Base-by-base conservation (phyloP, 2,888 invertebrate genomes). In the Lithosia quadra region DNA sequence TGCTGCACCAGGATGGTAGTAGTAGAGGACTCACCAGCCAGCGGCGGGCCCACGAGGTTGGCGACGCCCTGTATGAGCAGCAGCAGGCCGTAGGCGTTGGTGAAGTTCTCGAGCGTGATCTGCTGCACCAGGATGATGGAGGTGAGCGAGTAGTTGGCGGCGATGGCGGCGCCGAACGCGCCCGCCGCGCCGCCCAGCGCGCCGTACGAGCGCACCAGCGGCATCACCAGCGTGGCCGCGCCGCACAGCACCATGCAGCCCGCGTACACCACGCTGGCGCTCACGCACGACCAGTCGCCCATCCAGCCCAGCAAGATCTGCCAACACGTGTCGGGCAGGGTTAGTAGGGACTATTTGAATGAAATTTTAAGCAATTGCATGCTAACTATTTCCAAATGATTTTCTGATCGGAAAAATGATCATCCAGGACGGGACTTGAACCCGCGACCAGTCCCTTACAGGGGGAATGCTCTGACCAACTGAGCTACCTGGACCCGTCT, bases 121-220 rank as follows among this genome's bases (percentile, higher is more conserved):
- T 98, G 96, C 87, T 99, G 97, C 69, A 99, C 98, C 69, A 99
- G 95, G 76, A 99, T 98, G 84, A 98, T 98, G 85, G 98, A 98
- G 28, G 98, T 98, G 56, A 99, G 96, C 3, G 98, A 97, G 93
- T 98, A 99, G 94, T 99, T 99, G 70, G 98, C 98, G 34, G 98
- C 98, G 82, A 99, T 98, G 90, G 97, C 97, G 76, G 98, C 96
- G 1, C 99, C 99, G 93, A 98, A 99, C 36, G 97, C 96, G n/a
- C 97, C 98, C 33, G 97, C 95, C 0, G 97, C 94, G 0, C 96
- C 88, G 67, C 96, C 96, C 58, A 98, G 92, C 8, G 95, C 91
- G 65, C 90, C 87, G 91, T 97, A 97, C 1, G 86, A 57, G 2
- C 66, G 82, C 36, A 96, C 92, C 55, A 97, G 86, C 0, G 98